These are phyloP conservation scores for Diaprepes abbreviatus DNA, from an alignment of 2,888 invertebrate genomes.

Conservation along the genomic window DNA sequence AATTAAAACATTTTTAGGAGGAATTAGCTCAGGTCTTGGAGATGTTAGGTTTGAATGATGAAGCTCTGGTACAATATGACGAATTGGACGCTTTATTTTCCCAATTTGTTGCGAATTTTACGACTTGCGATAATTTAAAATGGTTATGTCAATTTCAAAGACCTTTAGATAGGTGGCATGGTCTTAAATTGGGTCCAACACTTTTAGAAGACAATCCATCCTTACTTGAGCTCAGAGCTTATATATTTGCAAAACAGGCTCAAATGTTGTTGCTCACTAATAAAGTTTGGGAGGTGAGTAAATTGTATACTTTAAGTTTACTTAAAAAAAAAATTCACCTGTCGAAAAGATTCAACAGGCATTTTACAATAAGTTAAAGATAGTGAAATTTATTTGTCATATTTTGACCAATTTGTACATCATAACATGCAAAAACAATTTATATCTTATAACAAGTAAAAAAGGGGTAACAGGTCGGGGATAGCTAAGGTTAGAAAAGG, in stretches of 20 bases:
- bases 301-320: too few species aligned
- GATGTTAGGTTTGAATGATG: constrained; percentile 93
- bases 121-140: constrained; percentile 83
- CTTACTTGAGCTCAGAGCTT: constrained; percentile 91
- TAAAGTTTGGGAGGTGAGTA: constrained; percentile 84
- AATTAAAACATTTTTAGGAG: constrained; percentile 85
- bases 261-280: constrained; percentile 81
- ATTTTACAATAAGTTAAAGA: too few species aligned
- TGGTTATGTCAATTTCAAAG: constrained; percentile 89
- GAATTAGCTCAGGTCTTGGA: constrained; percentile 95
- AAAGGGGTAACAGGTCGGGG: too few species aligned
- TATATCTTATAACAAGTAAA: too few species aligned
- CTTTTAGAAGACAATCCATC: constrained; percentile 79
- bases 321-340: too few species aligned
- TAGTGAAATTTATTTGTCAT: too few species aligned
- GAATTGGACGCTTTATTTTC: constrained; percentile 97
- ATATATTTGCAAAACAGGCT: constrained; percentile 93
- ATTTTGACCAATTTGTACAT: too few species aligned
- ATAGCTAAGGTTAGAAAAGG: too few species aligned
- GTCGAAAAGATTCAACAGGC: too few species aligned
- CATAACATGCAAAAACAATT: too few species aligned
- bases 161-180: constrained; percentile 87
- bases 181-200: constrained; percentile 76
- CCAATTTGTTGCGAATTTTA: constrained; percentile 83
- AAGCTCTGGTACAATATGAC: constrained; percentile 96